A percentile compares a stretch with the other conserved stretches of the same genome.
These are phyloP conservation scores for Rhagophthalmus giganteus DNA, from an alignment of 2,888 invertebrate species.

Conservation along the genomic window DNA sequence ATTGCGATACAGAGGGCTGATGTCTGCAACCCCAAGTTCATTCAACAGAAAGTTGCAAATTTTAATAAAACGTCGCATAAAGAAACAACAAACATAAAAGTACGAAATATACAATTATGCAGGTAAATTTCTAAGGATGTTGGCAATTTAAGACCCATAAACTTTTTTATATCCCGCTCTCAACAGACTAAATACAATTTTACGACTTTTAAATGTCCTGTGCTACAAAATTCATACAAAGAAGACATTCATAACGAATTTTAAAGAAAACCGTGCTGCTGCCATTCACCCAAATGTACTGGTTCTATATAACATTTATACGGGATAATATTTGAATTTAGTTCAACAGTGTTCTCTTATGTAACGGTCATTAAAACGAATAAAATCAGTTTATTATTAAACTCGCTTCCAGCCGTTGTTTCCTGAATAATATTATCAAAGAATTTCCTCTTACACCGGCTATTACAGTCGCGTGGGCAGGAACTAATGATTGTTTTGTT, in stretches of 20 bases:
- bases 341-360: conserved; percentile 1
- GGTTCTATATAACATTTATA: conserved; percentile 5
- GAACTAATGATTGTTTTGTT: conserved; percentile 32
- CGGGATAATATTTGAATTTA: conserved; percentile 6
- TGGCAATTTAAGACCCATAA: conserved; percentile 25
- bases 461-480: conserved; percentile 31
- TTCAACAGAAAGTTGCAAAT: conserved; percentile 48
- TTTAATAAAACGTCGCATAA: conserved; percentile 36
- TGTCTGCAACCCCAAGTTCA: conserved; percentile 46
- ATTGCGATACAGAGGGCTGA: conserved; percentile 52
- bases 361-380: not conserved
- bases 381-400: no score
- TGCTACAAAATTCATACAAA: conserved; percentile 32
- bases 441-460: conserved; percentile 19
- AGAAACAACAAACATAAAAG: conserved; percentile 24
- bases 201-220: conserved; percentile 33
- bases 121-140: conserved; percentile 33
- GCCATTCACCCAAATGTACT: conserved; percentile 11
- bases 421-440: conserved; percentile 20
- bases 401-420: conserved; percentile 22
- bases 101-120: conserved; percentile 29
- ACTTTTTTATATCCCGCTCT: conserved; percentile 29
- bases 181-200: conserved; percentile 33
- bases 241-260: conserved; percentile 33
- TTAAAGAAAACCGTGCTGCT: conserved; percentile 22